Evolutionary conservation across 2,888 invertebrate species (phyloP), one percentile per base, ranked within the genome.

Genomic region (Pardosa pseudoannulata): DNA sequence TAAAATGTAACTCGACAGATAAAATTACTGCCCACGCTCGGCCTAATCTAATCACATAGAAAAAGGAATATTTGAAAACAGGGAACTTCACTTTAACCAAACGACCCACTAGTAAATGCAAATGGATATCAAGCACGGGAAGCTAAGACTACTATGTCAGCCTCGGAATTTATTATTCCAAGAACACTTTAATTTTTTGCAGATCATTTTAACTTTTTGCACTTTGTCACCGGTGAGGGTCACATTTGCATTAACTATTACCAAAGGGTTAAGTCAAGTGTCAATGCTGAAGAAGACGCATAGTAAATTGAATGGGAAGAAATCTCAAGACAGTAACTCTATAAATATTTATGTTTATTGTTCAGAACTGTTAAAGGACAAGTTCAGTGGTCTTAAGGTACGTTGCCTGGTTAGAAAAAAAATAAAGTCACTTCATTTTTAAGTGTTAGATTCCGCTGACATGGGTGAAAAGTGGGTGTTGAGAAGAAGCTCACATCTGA

Each of bases 341-440:
- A 81, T 81, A 81, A 81, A 81, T 81, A 81, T 81, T 81, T 81
- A 81, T 81, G 68, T 74, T 74, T 74, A 68, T 73, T 36, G 39
- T 62, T 68, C 9, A 67, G 31, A 29, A 50, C 72, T 65, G 28
- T 27, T 50, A 28, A 78, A n/a, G 41, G 2, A 27, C 11, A 41
- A 39, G 79, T 79, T 70, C 79, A 71, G 70, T 68, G 68, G 11
- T 23, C 76, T 23, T 19, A 23, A 64, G 39, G 23, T 74, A 36
- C 16, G 46, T 16, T 13, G 9, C 46, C 16, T 2, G 16, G 46
- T 16, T 46, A 9, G 36, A n/a, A n/a, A n/a, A n/a, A n/a, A n/a
- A n/a, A n/a, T n/a, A n/a, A n/a, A n/a, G n/a, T n/a, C n/a, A n/a
- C n/a, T n/a, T n/a, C n/a, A n/a, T n/a, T n/a, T n/a, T n/a, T n/a